Conservation (phyloP, 2,888 invertebrate species). For the Vannuccia rotundouncinata region DNA sequence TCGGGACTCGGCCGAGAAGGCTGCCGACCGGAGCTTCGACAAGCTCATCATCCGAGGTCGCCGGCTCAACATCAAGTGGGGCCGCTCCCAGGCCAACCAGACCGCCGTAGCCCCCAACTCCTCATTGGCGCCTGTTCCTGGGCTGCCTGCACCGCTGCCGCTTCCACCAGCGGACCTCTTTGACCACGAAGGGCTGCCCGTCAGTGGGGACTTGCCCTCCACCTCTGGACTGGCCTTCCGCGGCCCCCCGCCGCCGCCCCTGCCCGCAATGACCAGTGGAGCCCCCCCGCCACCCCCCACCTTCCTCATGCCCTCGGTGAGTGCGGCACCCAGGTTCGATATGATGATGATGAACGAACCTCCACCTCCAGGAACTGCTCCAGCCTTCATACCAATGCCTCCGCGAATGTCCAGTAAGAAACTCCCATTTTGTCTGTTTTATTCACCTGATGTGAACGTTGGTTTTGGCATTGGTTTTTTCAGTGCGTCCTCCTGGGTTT, state of each 20-base stretch:
- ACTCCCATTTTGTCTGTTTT: too few relatives aligned
- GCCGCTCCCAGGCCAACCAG: conserved; percentile 60
- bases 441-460: too few relatives aligned
- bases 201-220: neutral
- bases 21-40: conserved; percentile 68
- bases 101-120: neutral
- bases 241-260: conserved; percentile 11
- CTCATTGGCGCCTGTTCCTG: conserved; percentile 64
- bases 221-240: neutral
- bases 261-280: neutral
- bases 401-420: conserved; percentile 1
- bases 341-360: neutral
- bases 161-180: conserved; percentile 44
- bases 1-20: conserved; percentile 79
- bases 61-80: conserved; percentile 94
- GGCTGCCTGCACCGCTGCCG: conserved; percentile 61
- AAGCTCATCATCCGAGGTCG: conserved; percentile 66
- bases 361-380: conserved; percentile 1
- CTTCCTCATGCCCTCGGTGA: neutral
- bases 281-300: conserved; percentile 23
- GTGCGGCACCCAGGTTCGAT: neutral
- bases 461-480: too few relatives aligned
- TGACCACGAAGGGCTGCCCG: neutral
- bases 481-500: neutral
- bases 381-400: conserved; percentile 1